Evolutionary conservation across 2,888 invertebrate species (phyloP).

Genomic region (Biston betularia): DNA sequence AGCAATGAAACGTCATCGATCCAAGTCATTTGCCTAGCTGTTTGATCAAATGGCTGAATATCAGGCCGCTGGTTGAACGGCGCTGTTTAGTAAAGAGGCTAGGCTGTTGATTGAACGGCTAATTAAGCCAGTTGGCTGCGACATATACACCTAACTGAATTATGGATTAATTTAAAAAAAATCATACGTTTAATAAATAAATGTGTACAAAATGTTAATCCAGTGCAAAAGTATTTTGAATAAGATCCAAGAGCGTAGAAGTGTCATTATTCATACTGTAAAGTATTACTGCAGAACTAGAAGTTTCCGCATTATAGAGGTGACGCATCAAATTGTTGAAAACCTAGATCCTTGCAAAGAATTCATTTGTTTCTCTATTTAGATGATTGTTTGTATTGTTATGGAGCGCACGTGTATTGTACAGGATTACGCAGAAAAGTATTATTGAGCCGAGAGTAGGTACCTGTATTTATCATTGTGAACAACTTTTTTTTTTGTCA

Average conservation of each 20-base stretch:
- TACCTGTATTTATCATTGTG: no score
- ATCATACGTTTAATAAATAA: slow-evolving; percentile 37
- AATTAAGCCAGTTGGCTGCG: no score
- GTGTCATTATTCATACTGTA: slow-evolving; percentile 38
- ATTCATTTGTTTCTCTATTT: slow-evolving; percentile 31
- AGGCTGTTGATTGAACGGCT: no score
- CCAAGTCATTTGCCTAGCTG: no score
- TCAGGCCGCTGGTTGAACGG: no score
- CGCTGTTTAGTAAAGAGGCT: no score
- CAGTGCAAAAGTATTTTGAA: slow-evolving; percentile 40
- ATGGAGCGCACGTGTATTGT: slow-evolving; percentile 25
- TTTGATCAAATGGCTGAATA: no score
- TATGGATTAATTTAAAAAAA: no score
- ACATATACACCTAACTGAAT: no score
- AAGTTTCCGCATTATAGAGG: slow-evolving; percentile 41
- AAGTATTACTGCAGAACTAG: slow-evolving; percentile 37
- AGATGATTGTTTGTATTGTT: slow-evolving; percentile 21
- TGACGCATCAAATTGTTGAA: slow-evolving; percentile 45
- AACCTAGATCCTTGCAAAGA: slow-evolving; percentile 39
- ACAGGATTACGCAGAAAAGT: background rate
- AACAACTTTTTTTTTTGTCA: background rate
- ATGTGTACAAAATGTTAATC: slow-evolving; percentile 26
- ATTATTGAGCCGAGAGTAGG: no score
- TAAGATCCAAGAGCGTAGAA: slow-evolving; percentile 46
- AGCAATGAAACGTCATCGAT: no score